A percentile compares a stretch with the other conserved stretches of the same genome.
Evolutionary conservation across 2,797 vertebrate species (phyloP).

Genomic region (Lateolabrax maculatus): DNA sequence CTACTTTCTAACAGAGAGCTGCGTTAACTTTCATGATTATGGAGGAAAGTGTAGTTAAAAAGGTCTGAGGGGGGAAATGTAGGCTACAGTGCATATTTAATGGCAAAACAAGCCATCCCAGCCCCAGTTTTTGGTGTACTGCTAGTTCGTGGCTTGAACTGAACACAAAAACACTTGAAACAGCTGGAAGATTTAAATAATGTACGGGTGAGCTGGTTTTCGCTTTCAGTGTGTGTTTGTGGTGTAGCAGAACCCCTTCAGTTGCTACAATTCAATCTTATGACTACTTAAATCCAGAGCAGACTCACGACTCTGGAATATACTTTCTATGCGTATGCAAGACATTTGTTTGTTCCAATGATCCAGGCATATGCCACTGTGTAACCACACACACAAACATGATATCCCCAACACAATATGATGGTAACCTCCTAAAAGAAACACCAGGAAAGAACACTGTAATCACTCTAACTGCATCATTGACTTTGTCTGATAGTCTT

Average conservation of each 20-base stretch:
- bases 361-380: constrained; percentile 10
- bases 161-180: constrained; percentile 55
- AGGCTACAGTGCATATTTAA: constrained; percentile 72
- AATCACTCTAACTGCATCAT: constrained; percentile 37
- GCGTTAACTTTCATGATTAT: constrained; percentile 48
- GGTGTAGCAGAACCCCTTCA: neutral
- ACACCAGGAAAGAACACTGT: constrained; percentile 1
- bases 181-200: constrained; percentile 60
- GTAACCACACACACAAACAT: constrained; percentile 50
- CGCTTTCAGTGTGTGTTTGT: neutral
- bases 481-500: constrained; percentile 3
- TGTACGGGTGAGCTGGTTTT: constrained; percentile 34
- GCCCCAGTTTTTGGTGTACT: constrained; percentile 32
- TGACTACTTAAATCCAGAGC: constrained; percentile 10
- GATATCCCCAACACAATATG: constrained; percentile 11
- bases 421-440: constrained; percentile 23
- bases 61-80: constrained; percentile 50
- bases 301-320: constrained; percentile 25
- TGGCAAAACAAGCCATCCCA: constrained; percentile 53
- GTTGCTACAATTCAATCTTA: constrained; percentile 11
- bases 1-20: constrained; percentile 37
- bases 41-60: constrained; percentile 27
- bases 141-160: constrained; percentile 40
- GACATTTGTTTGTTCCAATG: constrained; percentile 26
- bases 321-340: constrained; percentile 5